These are phyloP conservation scores for Stichopus horrens DNA, from an alignment of 53 echinoderm and acorn worm genomes.

Conservation along the genomic window DNA sequence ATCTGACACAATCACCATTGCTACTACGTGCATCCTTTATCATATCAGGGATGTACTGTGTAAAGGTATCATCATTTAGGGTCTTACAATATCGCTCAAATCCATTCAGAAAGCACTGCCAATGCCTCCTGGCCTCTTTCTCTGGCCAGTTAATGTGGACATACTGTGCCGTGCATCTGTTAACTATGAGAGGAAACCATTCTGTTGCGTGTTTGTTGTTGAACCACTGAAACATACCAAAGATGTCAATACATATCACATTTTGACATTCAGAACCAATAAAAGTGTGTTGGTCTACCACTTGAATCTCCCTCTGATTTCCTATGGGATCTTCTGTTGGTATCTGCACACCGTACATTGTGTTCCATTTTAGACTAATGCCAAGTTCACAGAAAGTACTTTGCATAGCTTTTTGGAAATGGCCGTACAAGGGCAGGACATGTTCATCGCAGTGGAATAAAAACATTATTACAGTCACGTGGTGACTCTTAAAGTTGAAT, in stretches of 20 bases:
- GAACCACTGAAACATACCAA: constrained; percentile 21
- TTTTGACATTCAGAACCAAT: constrained; percentile 11
- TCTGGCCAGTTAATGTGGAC: constrained; percentile 4
- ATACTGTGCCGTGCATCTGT: constrained; percentile 2
- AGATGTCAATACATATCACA: constrained; percentile 20
- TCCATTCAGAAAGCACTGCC: background rate
- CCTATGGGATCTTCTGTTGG: background rate
- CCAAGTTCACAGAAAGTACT: background rate
- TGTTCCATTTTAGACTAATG: constrained; percentile 6
- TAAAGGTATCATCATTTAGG: background rate
- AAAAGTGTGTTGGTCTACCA: constrained; percentile 24
- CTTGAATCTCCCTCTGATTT: background rate
- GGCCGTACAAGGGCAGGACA: background rate
- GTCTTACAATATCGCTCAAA: background rate
- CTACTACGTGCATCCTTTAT: background rate
- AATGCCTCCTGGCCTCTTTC: background rate
- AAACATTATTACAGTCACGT: background rate
- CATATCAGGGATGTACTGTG: background rate
- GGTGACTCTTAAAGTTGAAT: background rate
- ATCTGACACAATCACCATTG: background rate
- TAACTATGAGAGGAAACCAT: background rate
- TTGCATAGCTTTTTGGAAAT: background rate
- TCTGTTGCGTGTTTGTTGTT: background rate
- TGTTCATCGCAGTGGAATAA: background rate
- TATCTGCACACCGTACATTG: constrained; percentile 1